These are phyloP conservation scores for Picus viridis DNA, from an alignment of 2,797 vertebrate species.

Conservation along the genomic window DNA sequence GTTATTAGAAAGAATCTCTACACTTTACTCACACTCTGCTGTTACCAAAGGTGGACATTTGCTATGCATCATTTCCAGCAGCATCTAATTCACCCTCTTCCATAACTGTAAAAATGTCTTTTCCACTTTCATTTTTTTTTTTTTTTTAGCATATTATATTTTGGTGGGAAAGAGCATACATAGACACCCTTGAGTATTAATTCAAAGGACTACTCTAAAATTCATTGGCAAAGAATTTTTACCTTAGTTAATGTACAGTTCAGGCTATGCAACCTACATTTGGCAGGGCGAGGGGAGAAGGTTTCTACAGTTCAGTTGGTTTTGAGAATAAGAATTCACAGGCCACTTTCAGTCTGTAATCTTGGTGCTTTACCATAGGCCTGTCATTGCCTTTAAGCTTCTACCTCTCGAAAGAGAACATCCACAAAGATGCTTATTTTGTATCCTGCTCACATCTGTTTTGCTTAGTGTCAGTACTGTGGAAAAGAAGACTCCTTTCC, in stretches of 20 bases:
- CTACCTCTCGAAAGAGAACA: background rate
- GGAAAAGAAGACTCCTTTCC: background rate
- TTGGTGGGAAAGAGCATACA: background rate
- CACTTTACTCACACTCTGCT: background rate
- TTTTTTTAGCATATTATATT: background rate
- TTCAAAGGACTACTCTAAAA: background rate
- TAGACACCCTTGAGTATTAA: background rate
- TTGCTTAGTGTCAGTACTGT: too few species aligned
- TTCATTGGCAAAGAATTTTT: background rate
- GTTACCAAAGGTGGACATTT: background rate
- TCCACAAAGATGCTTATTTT: too few species aligned
- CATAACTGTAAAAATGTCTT: background rate
- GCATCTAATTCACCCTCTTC: background rate
- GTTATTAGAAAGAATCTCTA: background rate
- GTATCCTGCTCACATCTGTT: too few species aligned
- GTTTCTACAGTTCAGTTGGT: background rate
- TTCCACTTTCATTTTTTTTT: background rate
- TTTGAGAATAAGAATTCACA: background rate
- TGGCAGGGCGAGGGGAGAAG: too few species aligned
- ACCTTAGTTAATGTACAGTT: background rate
- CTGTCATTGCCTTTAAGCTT: background rate
- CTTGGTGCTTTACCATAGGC: background rate
- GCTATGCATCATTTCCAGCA: background rate
- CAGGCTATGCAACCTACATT: background rate
- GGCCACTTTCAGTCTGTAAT: background rate